Evolutionary conservation across 2,797 vertebrate genomes (phyloP).

Genomic region (Cichlasoma orientale): DNA sequence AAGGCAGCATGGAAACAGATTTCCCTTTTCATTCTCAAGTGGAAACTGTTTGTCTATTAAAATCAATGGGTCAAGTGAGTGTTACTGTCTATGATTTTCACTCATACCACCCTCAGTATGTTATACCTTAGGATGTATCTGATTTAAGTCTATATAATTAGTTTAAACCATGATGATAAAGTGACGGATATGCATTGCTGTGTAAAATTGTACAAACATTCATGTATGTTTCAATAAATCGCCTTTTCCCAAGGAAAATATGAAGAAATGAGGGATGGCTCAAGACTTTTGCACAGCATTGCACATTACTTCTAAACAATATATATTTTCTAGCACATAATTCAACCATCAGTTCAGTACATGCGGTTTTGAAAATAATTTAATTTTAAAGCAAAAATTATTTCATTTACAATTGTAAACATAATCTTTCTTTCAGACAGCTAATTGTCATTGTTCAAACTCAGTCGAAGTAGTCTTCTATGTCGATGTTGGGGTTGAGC

Average conservation of each 20-base stretch:
- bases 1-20: constrained; percentile 40
- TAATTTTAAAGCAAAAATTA: constrained; percentile 35
- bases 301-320: neutral
- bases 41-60: neutral
- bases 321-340: neutral
- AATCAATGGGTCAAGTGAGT: neutral
- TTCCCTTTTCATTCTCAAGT: constrained; percentile 6
- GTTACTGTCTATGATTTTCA: neutral
- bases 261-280: neutral
- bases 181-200: no score
- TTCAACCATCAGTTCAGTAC: neutral
- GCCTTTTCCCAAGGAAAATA: neutral
- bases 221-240: neutral
- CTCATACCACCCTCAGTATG: neutral
- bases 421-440: neutral
- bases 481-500: constrained; percentile 92
- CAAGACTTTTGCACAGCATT: neutral
- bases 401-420: neutral
- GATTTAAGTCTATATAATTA: neutral
- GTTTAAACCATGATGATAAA: no score
- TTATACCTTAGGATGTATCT: neutral
- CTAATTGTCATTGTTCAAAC: neutral
- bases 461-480: constrained; percentile 98
- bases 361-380: constrained; percentile 21
- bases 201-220: neutral